Conservation (phyloP, 2,113 vertebrate species). For the Pangasianodon gigas region DNA sequence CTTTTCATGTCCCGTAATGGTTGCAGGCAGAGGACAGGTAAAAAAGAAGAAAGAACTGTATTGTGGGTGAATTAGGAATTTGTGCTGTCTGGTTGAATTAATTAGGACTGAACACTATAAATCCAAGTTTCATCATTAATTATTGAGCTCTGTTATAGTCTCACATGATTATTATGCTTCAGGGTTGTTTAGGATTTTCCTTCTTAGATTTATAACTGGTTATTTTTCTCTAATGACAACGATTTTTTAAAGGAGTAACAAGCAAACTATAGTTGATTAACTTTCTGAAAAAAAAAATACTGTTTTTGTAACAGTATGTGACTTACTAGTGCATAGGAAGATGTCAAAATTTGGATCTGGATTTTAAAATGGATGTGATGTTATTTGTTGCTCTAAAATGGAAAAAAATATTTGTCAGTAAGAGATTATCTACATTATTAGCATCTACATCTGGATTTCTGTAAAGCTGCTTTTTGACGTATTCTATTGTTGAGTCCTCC, state of each 20-base stretch:
- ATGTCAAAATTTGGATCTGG: not conserved
- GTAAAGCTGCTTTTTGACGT: not conserved
- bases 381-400: not conserved
- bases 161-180: conserved; percentile 89
- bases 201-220: conserved; percentile 68
- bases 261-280: not conserved
- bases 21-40: conserved; percentile 59
- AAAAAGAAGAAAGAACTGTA: conserved; percentile 63
- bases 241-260: conserved; percentile 65
- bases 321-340: not conserved
- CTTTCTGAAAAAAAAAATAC: not conserved
- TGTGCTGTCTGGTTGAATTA: conserved; percentile 89
- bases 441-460: not conserved
- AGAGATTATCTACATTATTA: not conserved
- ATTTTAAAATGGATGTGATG: not conserved
- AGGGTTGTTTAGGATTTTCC: conserved; percentile 65
- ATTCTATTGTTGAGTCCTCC: not conserved
- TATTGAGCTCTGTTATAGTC: conserved; percentile 85
- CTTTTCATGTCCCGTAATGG: conserved; percentile 88
- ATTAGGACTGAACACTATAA: conserved; percentile 89
- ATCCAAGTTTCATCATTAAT: conserved; percentile 98
- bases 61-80: conserved; percentile 78
- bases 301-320: not conserved
- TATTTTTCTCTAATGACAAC: conserved; percentile 81
- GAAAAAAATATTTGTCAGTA: not conserved